Base-by-base conservation (phyloP, 2,113 vertebrate species). In the Polypterus bichir region DNA sequence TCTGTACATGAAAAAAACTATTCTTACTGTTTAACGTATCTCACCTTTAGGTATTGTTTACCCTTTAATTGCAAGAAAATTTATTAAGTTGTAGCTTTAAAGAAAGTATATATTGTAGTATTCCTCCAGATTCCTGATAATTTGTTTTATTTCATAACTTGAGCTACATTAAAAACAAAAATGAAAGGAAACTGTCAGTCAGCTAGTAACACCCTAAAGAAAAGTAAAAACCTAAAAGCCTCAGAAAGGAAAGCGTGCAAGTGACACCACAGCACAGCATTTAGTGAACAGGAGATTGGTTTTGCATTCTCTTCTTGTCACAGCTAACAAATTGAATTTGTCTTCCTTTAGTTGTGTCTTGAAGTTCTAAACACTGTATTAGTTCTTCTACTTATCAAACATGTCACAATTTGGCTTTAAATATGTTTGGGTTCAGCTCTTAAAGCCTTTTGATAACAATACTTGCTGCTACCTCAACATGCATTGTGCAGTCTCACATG, bases 291-390 rank as follows among this genome's bases (percentile, higher is more conserved):
- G 56, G 56, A 45, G 61, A 81, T 80, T 75, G 73, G 73, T 78
- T 75, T 71, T 71, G 62, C 75, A 69, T 59, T 70, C 65, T 71
- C 75, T 76, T 70, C 76, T 79, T 85, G 82, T 84, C 86, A 82
- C 68, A 74, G 64, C 64, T 71, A 76, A 81, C 82, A 83, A 88
- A 86, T 86, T 81, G 78, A 85, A 86, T 84, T 81, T 77, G 79
- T 82, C 82, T 78, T 83, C 78, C 78, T 75, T 71, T 62, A 44
- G 68, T 79, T 73, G 64, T 77, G 76, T 75, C 74, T 77, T 78
- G 74, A 69, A 74, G 73, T 76, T 79, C 73, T 81, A 79, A 81
- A 83, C 79, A 78, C 76, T 71, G 65, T 76, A 82, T 84, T 83
- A 86, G 78, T 69, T 71, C 70, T 70, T 75, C 71, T 69, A 83